Conservation (phyloP, 2,888 invertebrate genomes). For the Stomorhina lunata region DNA sequence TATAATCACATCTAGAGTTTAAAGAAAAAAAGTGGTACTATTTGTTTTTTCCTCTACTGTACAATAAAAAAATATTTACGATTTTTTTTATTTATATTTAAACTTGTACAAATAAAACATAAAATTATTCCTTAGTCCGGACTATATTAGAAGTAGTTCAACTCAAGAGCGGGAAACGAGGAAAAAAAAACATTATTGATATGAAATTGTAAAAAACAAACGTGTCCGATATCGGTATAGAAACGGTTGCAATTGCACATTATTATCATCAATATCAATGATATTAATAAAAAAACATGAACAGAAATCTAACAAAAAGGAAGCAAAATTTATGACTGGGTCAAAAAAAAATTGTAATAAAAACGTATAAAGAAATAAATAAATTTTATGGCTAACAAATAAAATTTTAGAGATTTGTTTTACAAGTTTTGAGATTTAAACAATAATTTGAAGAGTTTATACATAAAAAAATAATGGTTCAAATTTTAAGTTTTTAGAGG, state of each 20-base stretch:
- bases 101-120: conserved; percentile 46
- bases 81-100: conserved; percentile 49
- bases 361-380: background rate
- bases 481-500: too few species aligned
- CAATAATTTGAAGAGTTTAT: background rate
- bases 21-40: background rate
- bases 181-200: conserved; percentile 32
- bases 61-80: conserved; percentile 20
- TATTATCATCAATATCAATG: conserved; percentile 16
- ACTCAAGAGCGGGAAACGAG: background rate
- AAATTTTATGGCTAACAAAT: background rate
- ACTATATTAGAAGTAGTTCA: conserved; percentile 46
- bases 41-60: background rate
- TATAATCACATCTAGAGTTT: background rate
- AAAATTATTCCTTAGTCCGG: conserved; percentile 35
- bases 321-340: conserved; percentile 41
- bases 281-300: background rate
- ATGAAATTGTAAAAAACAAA: conserved; percentile 42
- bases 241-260: conserved; percentile 60
- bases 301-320: background rate
- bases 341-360: conserved; percentile 3
- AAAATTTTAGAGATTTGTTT: background rate
- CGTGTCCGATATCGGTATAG: conserved; percentile 52
- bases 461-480: too few species aligned
- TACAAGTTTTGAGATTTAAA: background rate